Evolutionary conservation across 1,140 invertebrate genomes (phyloP).

Genomic region (Neodiprion fabricii): DNA sequence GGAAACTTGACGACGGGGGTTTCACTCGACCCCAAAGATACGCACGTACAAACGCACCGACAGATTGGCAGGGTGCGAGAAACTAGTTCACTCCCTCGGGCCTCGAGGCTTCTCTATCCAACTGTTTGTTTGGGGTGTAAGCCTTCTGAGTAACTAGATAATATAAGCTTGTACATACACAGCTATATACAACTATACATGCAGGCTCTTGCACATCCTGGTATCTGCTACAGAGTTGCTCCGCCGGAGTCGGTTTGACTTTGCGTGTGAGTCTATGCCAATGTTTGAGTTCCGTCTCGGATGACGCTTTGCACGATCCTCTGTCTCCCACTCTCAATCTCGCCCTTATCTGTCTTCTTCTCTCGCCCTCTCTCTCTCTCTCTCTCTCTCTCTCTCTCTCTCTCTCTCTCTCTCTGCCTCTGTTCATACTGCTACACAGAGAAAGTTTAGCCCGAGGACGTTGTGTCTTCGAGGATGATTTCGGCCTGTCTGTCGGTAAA

Average conservation of each 20-base stretch:
- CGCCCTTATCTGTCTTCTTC: not conserved
- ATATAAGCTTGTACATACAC: conserved; percentile 38
- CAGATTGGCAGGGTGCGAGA: conserved; percentile 1
- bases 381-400: conserved; percentile 8
- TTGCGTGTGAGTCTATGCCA: conserved; percentile 40
- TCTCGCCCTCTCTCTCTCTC: not conserved
- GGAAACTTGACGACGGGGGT: not conserved
- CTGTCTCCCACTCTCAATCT: conserved; percentile 25
- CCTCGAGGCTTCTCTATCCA: conserved; percentile 29
- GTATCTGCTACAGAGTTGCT: not conserved
- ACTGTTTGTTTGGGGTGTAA: conserved; percentile 49
- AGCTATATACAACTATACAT: not conserved
- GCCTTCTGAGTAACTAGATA: conserved; percentile 47
- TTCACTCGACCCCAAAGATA: not conserved
- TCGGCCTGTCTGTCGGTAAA: no score
- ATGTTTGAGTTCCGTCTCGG: conserved; percentile 50
- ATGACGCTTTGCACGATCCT: conserved; percentile 40
- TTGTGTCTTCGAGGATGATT: no score
- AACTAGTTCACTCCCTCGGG: not conserved
- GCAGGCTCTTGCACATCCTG: not conserved
- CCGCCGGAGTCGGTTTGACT: conserved; percentile 36
- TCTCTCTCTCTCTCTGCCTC: conserved; percentile 12
- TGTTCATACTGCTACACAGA: conserved; percentile 22
- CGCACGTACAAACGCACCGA: not conserved
- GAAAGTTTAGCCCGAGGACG: conserved; percentile 31